These are phyloP conservation scores for Tautogolabrus adspersus DNA, from an alignment of 2,113 vertebrate genomes.

Conservation along the genomic window DNA sequence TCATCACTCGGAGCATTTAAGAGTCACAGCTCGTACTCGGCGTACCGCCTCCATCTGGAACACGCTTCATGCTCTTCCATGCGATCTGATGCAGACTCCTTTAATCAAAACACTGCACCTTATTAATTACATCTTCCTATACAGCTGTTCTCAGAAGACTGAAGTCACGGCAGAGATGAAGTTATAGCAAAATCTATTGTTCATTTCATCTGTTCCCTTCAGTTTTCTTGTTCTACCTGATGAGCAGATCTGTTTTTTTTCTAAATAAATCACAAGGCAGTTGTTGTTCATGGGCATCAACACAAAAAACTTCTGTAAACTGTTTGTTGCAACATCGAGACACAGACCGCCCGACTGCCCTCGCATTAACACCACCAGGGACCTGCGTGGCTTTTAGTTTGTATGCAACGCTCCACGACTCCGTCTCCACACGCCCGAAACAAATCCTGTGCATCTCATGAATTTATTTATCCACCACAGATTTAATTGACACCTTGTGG, in stretches of 20 bases:
- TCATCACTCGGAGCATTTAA: neutral
- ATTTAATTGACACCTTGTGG: slow-evolving; percentile 50
- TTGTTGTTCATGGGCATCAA: slow-evolving; percentile 13
- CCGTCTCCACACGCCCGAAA: slow-evolving; percentile 1
- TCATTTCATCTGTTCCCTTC: neutral
- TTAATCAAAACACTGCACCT: neutral
- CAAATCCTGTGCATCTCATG: slow-evolving; percentile 38
- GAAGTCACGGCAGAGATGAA: neutral
- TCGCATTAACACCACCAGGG: neutral
- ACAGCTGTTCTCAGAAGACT: neutral
- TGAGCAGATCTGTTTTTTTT: neutral
- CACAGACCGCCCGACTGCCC: neutral
- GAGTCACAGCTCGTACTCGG: slow-evolving; percentile 23
- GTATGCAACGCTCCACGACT: slow-evolving; percentile 12
- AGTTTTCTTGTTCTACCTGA: neutral
- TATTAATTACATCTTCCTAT: neutral
- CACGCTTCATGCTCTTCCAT: neutral
- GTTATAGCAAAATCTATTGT: neutral
- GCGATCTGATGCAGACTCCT: neutral
- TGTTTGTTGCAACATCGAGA: neutral
- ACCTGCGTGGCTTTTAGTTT: slow-evolving; percentile 22
- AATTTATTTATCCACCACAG: slow-evolving; percentile 46
- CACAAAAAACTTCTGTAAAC: neutral
- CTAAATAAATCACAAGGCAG: neutral
- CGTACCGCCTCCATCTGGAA: neutral